phyloP scores from a whole-genome alignment of 2,113 vertebrate genomes.

The Aspidoscelis tigris region DNA sequence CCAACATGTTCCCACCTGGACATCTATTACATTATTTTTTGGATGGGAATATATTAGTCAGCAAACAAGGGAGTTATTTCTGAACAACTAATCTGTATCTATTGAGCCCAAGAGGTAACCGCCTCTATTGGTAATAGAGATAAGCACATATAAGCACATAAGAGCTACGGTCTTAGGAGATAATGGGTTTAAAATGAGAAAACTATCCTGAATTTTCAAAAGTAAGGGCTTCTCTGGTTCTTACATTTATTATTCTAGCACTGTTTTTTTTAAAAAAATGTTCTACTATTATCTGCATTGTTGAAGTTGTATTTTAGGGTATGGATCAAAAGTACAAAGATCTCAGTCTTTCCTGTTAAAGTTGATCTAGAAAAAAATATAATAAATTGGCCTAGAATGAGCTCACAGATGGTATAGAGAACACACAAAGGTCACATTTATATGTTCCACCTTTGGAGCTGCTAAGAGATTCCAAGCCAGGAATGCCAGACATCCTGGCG shows the following conservation, averaged over 20 bases:
- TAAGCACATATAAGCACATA: background rate
- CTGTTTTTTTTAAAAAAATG: background rate
- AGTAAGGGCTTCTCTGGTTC: background rate
- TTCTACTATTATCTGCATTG: background rate
- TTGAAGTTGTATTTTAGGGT: background rate
- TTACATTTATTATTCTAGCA: background rate
- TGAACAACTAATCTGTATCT: constrained; percentile 11
- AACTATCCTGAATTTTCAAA: background rate
- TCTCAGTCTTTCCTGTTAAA: background rate
- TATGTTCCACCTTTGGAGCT: background rate
- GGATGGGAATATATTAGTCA: background rate
- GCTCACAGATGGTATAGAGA: background rate
- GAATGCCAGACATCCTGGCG: background rate
- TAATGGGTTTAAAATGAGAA: background rate
- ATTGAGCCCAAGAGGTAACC: background rate
- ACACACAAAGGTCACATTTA: background rate
- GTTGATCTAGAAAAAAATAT: background rate
- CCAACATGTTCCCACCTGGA: background rate
- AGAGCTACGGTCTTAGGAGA: background rate
- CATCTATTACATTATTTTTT: background rate
- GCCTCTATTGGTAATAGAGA: background rate
- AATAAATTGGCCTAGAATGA: background rate
- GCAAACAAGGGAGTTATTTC: background rate
- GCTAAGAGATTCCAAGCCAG: background rate
- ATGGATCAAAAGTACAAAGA: background rate